Evolutionary conservation across 2,888 invertebrate species (phyloP).

Genomic region (Drosophila robusta): DNA sequence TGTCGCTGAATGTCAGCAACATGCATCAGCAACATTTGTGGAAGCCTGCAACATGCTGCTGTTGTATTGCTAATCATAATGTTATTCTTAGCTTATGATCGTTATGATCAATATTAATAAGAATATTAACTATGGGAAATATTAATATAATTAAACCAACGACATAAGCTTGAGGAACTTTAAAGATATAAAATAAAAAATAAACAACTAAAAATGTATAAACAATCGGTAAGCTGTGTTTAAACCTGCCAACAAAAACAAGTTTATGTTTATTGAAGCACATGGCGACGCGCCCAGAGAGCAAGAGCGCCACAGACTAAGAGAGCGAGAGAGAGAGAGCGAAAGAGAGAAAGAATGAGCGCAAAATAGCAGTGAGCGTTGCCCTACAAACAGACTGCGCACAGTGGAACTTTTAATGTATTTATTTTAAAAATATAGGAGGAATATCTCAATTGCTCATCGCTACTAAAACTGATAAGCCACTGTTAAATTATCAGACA

Average conservation of each 20-base stretch:
- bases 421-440: not conserved
- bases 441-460: not conserved
- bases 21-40: conserved; percentile 40
- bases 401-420: conserved; percentile 29
- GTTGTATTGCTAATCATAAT: not conserved
- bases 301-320: conserved; percentile 5
- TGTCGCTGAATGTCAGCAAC: conserved; percentile 45
- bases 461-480: not conserved
- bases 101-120: not conserved
- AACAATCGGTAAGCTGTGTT: conserved; percentile 54
- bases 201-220: conserved; percentile 36
- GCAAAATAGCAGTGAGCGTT: conserved; percentile 17
- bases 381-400: conserved; percentile 35
- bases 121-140: not conserved
- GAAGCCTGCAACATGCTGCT: conserved; percentile 13
- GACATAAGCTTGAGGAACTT: conserved; percentile 2
- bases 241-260: conserved; percentile 61
- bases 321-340: conserved; percentile 14
- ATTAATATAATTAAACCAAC: not conserved
- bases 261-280: conserved; percentile 72
- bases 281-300: conserved; percentile 51
- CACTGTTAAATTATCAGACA: not conserved
- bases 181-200: conserved; percentile 21
- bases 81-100: not conserved
- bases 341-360: conserved; percentile 2